Evolutionary conservation across 2,113 vertebrate genomes (phyloP).

Genomic region (Setophaga coronata): DNA sequence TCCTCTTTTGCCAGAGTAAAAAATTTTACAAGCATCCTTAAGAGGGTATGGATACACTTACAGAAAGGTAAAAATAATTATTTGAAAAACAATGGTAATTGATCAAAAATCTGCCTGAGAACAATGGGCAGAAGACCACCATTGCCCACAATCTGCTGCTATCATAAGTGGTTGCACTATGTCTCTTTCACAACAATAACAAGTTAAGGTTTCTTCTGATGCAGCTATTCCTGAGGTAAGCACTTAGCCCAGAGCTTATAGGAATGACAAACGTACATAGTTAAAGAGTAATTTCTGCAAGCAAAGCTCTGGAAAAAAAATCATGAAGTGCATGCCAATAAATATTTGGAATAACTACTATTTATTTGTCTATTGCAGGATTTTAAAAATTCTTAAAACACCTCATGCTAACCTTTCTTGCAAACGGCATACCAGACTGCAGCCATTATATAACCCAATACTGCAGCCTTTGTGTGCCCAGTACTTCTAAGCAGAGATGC

Average conservation of each 20-base stretch:
- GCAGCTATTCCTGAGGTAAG: not conserved
- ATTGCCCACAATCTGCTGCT: fast-evolving
- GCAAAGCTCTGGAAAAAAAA: not conserved
- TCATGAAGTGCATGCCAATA: not conserved
- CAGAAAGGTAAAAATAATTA: not conserved
- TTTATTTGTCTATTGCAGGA: not conserved
- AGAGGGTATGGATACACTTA: not conserved
- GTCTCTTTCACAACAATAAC: not conserved
- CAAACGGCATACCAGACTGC: not conserved
- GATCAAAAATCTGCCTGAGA: not conserved
- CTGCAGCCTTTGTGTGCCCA: not conserved
- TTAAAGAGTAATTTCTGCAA: not conserved
- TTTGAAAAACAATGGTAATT: not conserved
- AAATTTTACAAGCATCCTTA: not conserved
- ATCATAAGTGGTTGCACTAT: not conserved
- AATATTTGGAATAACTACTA: not conserved
- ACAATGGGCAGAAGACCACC: not conserved
- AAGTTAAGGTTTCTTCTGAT: not conserved
- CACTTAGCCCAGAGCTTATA: not conserved
- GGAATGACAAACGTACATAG: not conserved
- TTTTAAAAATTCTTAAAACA: not conserved
- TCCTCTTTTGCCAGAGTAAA: not conserved
- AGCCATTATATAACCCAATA: not conserved
- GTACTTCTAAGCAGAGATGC: not conserved
- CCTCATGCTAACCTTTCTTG: not conserved